Percentiles rank a stretch among this genome's conserved stretches.
These are phyloP conservation scores for Apotomis betuletana DNA, from an alignment of 2,888 invertebrate genomes.

Conservation along the genomic window DNA sequence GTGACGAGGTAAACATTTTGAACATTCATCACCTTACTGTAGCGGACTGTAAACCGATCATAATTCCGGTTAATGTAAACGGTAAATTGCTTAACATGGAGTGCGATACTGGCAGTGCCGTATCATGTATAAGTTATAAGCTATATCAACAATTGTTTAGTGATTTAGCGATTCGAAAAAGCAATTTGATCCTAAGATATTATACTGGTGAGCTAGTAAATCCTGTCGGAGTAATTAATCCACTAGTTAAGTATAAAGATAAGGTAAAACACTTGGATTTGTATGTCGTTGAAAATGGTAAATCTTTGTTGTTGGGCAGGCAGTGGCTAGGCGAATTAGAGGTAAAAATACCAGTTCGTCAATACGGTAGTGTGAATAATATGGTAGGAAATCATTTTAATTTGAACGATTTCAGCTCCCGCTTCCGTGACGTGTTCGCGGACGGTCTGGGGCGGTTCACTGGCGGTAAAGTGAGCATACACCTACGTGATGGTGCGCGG, in stretches of 20 bases:
- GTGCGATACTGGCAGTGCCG: no score
- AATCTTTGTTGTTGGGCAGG: neutral
- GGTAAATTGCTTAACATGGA: no score
- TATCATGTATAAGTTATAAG: no score
- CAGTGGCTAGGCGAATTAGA: neutral
- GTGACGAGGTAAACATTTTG: no score
- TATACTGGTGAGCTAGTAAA: neutral
- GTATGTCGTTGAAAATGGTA: conserved; percentile 4
- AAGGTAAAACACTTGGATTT: neutral
- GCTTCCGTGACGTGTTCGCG: conserved; percentile 42
- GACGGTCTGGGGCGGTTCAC: conserved; percentile 44
- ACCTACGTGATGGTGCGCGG: conserved; percentile 38
- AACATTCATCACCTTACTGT: no score
- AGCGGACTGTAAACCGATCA: no score
- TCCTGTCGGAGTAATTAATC: neutral
- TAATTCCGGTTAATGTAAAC: no score
- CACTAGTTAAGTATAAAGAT: neutral
- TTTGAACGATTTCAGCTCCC: conserved; percentile 26
- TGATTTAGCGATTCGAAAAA: no score
- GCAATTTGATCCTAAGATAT: neutral
- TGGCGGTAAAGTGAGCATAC: conserved; percentile 39
- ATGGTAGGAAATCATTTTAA: neutral
- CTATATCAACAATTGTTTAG: no score
- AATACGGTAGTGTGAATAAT: no score
- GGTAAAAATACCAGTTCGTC: no score